Evolutionary conservation across 2,113 vertebrate genomes (phyloP).

Genomic region (Urocynchramus pylzowi): DNA sequence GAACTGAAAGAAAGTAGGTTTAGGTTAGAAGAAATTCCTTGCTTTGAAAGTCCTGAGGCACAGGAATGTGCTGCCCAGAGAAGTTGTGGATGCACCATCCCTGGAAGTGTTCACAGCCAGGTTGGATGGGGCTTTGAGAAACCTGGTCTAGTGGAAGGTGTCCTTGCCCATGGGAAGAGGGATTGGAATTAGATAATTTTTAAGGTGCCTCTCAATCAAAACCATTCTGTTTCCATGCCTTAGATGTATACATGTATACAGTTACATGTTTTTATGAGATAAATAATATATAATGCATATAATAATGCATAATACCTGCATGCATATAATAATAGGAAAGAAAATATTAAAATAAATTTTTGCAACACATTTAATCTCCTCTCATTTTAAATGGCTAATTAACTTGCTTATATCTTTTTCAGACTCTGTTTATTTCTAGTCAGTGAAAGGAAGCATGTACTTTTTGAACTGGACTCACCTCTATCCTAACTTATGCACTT

Average conservation of each 20-base stretch:
- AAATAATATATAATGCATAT: background rate
- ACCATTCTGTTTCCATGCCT: background rate
- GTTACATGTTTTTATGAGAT: background rate
- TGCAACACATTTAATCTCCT: background rate
- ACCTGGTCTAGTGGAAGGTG: background rate
- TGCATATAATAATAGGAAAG: background rate
- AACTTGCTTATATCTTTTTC: background rate
- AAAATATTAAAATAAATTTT: background rate
- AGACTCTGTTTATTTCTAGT: background rate
- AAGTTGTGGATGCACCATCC: background rate
- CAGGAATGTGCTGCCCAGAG: background rate
- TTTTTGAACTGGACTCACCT: background rate
- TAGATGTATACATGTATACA: background rate
- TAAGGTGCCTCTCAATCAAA: background rate
- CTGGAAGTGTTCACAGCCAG: background rate
- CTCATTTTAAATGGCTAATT: background rate
- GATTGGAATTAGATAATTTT: background rate
- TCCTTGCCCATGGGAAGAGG: background rate
- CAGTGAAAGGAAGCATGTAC: background rate
- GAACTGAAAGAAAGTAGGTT: background rate
- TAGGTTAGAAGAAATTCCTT: background rate
- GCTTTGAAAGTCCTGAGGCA: background rate
- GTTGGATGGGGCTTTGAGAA: background rate
- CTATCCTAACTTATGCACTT: background rate
- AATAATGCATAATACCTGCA: rapidly evolving